phyloP scores from a whole-genome alignment of 2,113 vertebrate genomes.

The Amblyornis subalaris region DNA sequence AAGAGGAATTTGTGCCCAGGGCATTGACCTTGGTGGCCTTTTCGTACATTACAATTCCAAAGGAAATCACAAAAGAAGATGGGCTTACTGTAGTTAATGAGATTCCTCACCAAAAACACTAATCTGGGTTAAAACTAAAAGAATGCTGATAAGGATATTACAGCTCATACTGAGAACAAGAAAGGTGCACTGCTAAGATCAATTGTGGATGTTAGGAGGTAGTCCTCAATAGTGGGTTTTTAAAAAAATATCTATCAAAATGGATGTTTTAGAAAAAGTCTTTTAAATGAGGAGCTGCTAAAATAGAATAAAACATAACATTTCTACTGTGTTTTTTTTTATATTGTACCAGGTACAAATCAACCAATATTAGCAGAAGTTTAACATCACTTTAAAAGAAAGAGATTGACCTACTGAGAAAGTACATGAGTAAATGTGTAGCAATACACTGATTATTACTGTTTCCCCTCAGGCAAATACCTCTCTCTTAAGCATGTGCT shows the following conservation, averaged over 20 bases:
- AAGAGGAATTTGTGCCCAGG: constrained; percentile 77
- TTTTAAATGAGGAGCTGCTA: constrained; percentile 54
- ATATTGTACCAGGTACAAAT: constrained; percentile 68
- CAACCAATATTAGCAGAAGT: constrained; percentile 82
- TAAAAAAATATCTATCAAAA: constrained; percentile 67
- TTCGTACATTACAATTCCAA: constrained; percentile 76
- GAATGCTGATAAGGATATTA: constrained; percentile 84
- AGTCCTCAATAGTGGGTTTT: constrained; percentile 68
- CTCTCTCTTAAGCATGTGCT: constrained; percentile 86
- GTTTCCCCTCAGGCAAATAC: constrained; percentile 95
- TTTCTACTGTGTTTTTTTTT: constrained; percentile 41
- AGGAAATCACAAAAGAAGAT: constrained; percentile 80
- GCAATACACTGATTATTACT: constrained; percentile 87
- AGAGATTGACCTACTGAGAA: constrained; percentile 86
- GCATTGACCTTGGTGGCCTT: constrained; percentile 77
- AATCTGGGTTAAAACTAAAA: constrained; percentile 84
- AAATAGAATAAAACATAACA: constrained; percentile 41
- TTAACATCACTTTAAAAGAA: constrained; percentile 85
- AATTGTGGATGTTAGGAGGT: constrained; percentile 76
- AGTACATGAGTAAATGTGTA: constrained; percentile 86
- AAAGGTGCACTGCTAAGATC: constrained; percentile 76
- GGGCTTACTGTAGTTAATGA: constrained; percentile 76
- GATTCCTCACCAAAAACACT: constrained; percentile 80
- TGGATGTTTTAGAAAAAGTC: constrained; percentile 67
- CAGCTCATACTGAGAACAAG: constrained; percentile 77